Percentiles rank a stretch among this genome's conserved stretches.
Conservation (phyloP, 2,888 invertebrate species). For the Allacma fusca region DNA sequence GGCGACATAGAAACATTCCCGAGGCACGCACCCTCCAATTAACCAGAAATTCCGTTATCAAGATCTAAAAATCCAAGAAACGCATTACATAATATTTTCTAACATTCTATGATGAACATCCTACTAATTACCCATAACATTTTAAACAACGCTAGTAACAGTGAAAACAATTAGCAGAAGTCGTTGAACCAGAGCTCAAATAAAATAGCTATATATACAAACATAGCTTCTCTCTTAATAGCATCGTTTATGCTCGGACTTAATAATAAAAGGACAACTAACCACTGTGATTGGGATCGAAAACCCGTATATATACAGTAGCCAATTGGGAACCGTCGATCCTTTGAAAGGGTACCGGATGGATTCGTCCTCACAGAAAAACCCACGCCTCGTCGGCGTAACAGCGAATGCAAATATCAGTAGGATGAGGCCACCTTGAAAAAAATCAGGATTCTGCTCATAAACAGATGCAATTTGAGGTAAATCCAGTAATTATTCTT, state of each 20-base stretch:
- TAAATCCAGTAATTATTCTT: too few relatives aligned
- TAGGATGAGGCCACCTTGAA: constrained; percentile 58
- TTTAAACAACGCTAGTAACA: too few relatives aligned
- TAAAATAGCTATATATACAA: too few relatives aligned
- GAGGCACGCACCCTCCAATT: constrained; percentile 62
- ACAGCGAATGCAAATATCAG: constrained; percentile 58
- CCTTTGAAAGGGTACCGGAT: constrained; percentile 85
- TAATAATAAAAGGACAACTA: constrained; percentile 69
- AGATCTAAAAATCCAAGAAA: constrained; percentile 70
- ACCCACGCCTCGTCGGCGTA: constrained; percentile 72
- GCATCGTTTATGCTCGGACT: too few relatives aligned
- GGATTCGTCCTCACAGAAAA: constrained; percentile 95
- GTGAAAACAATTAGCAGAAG: too few relatives aligned
- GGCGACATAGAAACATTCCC: constrained; percentile 69
- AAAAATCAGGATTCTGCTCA: constrained; percentile 25
- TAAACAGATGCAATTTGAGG: background rate
- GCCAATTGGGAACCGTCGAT: constrained; percentile 80
- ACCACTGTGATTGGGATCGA: constrained; percentile 78
- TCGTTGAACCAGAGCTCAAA: too few relatives aligned
- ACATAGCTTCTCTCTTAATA: too few relatives aligned
- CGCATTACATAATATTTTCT: too few relatives aligned
- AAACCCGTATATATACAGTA: constrained; percentile 80
- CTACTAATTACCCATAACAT: too few relatives aligned
- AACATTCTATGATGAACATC: too few relatives aligned
- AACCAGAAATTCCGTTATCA: constrained; percentile 73